These are phyloP conservation scores for Scaptomyza cyrtandrae DNA, from an alignment of 2,888 invertebrate species.

Conservation along the genomic window DNA sequence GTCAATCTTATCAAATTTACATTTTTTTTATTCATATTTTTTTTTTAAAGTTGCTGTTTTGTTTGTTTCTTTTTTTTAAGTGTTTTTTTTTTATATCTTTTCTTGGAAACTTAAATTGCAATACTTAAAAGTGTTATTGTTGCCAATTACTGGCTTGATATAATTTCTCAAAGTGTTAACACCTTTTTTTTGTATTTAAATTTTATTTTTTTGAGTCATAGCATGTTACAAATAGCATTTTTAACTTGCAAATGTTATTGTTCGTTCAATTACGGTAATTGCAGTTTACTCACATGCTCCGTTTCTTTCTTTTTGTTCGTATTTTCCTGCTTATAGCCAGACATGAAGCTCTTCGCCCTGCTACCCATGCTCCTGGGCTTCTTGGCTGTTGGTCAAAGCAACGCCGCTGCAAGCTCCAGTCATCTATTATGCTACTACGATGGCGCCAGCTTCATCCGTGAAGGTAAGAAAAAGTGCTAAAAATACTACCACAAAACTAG, in stretches of 20 bases:
- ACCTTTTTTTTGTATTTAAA: not conserved
- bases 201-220: slow-evolving; percentile 3
- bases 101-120: not conserved
- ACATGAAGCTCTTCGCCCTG: slow-evolving; percentile 78
- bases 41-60: not conserved
- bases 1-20: slow-evolving; percentile 16
- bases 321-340: slow-evolving; percentile 34
- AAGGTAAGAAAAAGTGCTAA: slow-evolving; percentile 73
- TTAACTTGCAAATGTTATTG: not conserved
- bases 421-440: slow-evolving; percentile 82
- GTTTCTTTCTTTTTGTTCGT: slow-evolving; percentile 5
- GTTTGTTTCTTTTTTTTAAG: not conserved
- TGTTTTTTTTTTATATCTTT: not conserved
- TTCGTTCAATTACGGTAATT: slow-evolving; percentile 28
- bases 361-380: slow-evolving; percentile 71
- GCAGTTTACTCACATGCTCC: slow-evolving; percentile 18
- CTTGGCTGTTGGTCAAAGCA: slow-evolving; percentile 61
- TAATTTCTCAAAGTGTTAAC: not conserved
- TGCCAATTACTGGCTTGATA: slow-evolving; percentile 3
- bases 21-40: slow-evolving; percentile 7
- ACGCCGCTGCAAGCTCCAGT: slow-evolving; percentile 52
- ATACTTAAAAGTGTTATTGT: not conserved
- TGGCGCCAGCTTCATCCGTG: slow-evolving; percentile 79
- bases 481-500: not conserved
- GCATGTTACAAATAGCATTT: not conserved